phyloP scores from a whole-genome alignment of 1,140 invertebrate genomes.

The Drosophila aff. region DNA sequence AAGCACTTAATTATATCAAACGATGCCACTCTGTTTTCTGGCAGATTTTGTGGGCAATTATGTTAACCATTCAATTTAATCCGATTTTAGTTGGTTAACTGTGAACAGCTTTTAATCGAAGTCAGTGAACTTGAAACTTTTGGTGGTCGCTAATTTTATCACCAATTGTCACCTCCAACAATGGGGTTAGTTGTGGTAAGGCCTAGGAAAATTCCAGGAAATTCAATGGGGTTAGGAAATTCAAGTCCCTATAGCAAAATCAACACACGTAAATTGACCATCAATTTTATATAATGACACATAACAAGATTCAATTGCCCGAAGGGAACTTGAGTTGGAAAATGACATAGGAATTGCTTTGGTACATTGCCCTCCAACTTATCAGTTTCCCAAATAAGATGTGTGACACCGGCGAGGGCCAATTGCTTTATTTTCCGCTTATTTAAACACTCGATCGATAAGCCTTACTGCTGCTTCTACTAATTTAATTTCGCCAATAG shows the following conservation, averaged over 20 bases:
- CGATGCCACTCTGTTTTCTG: slow-evolving; percentile 16
- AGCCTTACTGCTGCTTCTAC: slow-evolving; percentile 27
- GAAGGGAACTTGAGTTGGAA: not conserved
- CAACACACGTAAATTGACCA: slow-evolving; percentile 14
- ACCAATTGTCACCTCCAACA: slow-evolving; percentile 1
- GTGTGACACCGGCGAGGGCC: slow-evolving; percentile 4
- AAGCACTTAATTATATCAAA: slow-evolving; percentile 19
- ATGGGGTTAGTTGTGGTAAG: slow-evolving; percentile 4
- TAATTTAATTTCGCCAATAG: slow-evolving; percentile 33
- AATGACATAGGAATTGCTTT: slow-evolving; percentile 13
- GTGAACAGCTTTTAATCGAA: slow-evolving; percentile 42
- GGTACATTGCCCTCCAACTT: slow-evolving; percentile 38
- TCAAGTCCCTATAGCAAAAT: not conserved
- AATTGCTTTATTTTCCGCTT: slow-evolving; percentile 9
- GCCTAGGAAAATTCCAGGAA: not conserved
- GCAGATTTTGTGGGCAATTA: not conserved
- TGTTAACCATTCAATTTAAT: slow-evolving; percentile 17
- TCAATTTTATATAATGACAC: slow-evolving; percentile 26
- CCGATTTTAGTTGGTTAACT: slow-evolving; percentile 36
- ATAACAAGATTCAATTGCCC: slow-evolving; percentile 21
- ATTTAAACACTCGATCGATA: slow-evolving; percentile 36
- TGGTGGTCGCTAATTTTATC: slow-evolving; percentile 33
- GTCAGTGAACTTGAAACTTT: slow-evolving; percentile 64
- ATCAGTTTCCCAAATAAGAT: slow-evolving; percentile 28
- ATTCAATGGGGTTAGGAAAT: slow-evolving; percentile 8